These are phyloP conservation scores for Polyploca ridens DNA, from an alignment of 2,888 invertebrate species.

Conservation along the genomic window DNA sequence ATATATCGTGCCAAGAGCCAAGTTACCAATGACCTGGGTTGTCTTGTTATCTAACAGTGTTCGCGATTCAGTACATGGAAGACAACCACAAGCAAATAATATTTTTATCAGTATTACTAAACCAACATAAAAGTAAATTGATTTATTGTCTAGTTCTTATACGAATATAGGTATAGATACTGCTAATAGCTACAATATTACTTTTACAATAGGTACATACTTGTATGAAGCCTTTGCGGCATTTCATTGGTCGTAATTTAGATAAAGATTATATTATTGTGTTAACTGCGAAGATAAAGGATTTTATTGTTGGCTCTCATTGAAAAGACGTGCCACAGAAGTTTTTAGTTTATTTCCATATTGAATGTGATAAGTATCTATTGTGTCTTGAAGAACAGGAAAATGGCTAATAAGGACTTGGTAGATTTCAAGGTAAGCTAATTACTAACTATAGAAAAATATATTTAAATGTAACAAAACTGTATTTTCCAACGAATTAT, in stretches of 20 bases:
- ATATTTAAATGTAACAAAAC: not conserved
- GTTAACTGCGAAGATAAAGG: conserved; percentile 69
- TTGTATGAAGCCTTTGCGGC: conserved; percentile 42
- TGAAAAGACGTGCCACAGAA: conserved; percentile 61
- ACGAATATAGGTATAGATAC: conserved; percentile 22
- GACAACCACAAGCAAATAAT: conserved; percentile 50
- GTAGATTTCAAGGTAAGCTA: conserved; percentile 59
- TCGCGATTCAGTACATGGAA: conserved; percentile 45
- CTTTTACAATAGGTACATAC: conserved; percentile 56
- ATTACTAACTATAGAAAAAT: not conserved
- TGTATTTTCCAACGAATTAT: not conserved
- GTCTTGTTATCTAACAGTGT: conserved; percentile 52
- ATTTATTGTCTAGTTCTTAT: conserved; percentile 54
- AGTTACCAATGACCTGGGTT: conserved; percentile 9
- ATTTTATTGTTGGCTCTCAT: conserved; percentile 65
- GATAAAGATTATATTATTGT: conserved; percentile 70
- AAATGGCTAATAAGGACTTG: conserved; percentile 57
- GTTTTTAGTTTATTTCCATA: conserved; percentile 54
- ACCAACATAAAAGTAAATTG: conserved; percentile 57
- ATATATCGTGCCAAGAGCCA: conserved; percentile 53
- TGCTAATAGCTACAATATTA: conserved; percentile 54
- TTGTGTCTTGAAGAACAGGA: conserved; percentile 40
- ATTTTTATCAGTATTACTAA: conserved; percentile 40
- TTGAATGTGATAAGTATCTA: conserved; percentile 39
- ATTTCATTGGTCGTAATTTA: conserved; percentile 67